phyloP scores from a whole-genome alignment of 2,888 invertebrate species.

The Melanotus villosus region DNA sequence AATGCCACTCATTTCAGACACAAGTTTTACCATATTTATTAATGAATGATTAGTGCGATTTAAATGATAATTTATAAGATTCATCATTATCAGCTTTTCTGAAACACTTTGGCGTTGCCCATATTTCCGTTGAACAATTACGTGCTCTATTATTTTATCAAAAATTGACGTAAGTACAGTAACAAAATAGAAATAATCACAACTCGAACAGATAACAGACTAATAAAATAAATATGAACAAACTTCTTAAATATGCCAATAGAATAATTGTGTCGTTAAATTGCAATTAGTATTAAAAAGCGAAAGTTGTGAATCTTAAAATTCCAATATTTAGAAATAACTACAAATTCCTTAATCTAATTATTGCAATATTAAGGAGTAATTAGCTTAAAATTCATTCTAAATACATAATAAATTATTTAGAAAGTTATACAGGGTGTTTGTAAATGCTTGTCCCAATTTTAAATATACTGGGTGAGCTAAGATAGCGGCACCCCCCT shows the following conservation, averaged over 20 bases:
- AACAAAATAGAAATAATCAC: background rate
- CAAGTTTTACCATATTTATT: background rate
- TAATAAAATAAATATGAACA: background rate
- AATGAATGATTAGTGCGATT: background rate
- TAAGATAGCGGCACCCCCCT: too few species aligned
- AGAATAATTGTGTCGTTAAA: background rate
- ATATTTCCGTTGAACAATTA: background rate
- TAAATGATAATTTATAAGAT: too few species aligned
- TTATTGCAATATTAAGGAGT: background rate
- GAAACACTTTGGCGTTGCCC: background rate
- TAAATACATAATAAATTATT: background rate
- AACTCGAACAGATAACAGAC: background rate
- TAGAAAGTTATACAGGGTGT: too few species aligned
- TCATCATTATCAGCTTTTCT: background rate
- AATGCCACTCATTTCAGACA: background rate
- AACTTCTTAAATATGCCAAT: background rate
- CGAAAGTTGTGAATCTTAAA: too few species aligned
- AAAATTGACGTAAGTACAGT: background rate
- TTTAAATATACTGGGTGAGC: too few species aligned
- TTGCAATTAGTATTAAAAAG: background rate
- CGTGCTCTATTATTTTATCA: background rate
- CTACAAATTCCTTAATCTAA: slow-evolving; percentile 10
- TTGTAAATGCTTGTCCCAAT: too few species aligned
- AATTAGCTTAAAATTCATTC: background rate
- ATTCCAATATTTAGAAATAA: background rate